Base-by-base conservation (phyloP, 2,888 invertebrate species). In the Cataglyphis altisquamis region DNA sequence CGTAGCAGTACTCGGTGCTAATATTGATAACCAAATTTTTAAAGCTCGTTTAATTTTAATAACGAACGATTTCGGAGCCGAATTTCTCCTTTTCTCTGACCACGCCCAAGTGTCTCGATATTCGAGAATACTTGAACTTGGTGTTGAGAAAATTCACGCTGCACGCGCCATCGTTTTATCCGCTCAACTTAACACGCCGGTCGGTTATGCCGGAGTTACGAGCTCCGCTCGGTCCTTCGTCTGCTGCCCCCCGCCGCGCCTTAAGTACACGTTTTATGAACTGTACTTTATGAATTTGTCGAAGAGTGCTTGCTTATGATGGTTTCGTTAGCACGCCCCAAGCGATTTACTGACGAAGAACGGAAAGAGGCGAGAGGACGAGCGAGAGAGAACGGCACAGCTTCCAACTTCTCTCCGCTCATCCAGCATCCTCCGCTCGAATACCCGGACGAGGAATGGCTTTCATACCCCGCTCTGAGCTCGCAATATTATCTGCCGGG, bases 231-330 rank as follows among this genome's bases (percentile, higher is more conserved):
- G n/a, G 12, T 15, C 25, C 25, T 55, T 41, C 63, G 72, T 77
- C 80, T 64, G 52, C 29, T 29, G 2, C 66, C 18, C 78, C 55
- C 62, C 55, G 62, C 12, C 62, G 66, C 48, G 83, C 84, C 85
- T 88, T 86, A 83, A 89, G 84, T 86, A 74, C 80, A 72, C 80
- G 85, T 86, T 87, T 87, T 84, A 89, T 70, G 86, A 83, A 89
- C 88, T 82, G 83, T 84, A 74, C 86, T 90, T 90, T 90, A 90
- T 88, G 89, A 90, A 88, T 90, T 90, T 88, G 90, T 90, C 90
- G 86, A 86, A 78, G 52, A 52, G 83, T 84, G 52, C 80, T 73
- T 78, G 77, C 83, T 75, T 74, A 84, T 83, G 87, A 88, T 88
- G 86, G 74, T 90, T 87, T 90, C 88, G 88, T 89, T 88, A 87